phyloP scores from a whole-genome alignment of 2,797 vertebrate genomes.

The Chaetophractus vellerosus region DNA sequence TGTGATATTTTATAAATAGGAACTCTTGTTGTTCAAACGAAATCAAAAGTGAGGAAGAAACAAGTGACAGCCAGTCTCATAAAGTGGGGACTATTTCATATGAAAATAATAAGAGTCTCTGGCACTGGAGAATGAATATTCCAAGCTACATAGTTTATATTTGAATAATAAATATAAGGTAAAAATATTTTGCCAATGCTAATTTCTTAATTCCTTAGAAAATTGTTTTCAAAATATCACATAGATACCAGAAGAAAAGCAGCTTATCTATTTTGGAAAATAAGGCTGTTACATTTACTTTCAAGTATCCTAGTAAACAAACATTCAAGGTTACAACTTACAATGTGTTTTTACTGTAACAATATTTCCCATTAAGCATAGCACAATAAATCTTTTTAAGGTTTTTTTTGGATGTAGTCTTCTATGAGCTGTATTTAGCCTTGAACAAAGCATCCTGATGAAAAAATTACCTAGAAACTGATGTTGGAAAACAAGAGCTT shows the following conservation, averaged over 20 bases:
- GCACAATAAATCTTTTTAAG: conserved; percentile 81
- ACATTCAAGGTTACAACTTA: conserved; percentile 75
- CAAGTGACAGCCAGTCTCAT: background rate
- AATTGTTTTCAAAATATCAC: conserved; percentile 31
- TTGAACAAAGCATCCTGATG: conserved; percentile 84
- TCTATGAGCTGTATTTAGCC: conserved; percentile 79
- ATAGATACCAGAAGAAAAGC: conserved; percentile 52
- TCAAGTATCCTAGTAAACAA: conserved; percentile 72
- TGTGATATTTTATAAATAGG: background rate
- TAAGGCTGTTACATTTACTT: conserved; percentile 75
- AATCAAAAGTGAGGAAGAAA: conserved; percentile 28
- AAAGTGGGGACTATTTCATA: background rate
- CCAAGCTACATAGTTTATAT: background rate
- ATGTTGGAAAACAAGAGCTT: conserved; percentile 85
- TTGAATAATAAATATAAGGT: conserved; percentile 46
- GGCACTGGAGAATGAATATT: background rate
- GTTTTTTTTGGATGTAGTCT: conserved; percentile 83
- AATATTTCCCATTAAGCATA: conserved; percentile 83
- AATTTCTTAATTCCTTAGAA: conserved; percentile 64
- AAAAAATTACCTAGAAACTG: conserved; percentile 79
- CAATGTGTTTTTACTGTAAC: conserved; percentile 78
- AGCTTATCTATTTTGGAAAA: conserved; percentile 74
- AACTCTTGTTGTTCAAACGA: background rate
- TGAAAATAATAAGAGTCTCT: background rate
- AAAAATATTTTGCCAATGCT: conserved; percentile 11